Conservation (phyloP, 2,888 invertebrate species). For the Luperina nickerlii region DNA sequence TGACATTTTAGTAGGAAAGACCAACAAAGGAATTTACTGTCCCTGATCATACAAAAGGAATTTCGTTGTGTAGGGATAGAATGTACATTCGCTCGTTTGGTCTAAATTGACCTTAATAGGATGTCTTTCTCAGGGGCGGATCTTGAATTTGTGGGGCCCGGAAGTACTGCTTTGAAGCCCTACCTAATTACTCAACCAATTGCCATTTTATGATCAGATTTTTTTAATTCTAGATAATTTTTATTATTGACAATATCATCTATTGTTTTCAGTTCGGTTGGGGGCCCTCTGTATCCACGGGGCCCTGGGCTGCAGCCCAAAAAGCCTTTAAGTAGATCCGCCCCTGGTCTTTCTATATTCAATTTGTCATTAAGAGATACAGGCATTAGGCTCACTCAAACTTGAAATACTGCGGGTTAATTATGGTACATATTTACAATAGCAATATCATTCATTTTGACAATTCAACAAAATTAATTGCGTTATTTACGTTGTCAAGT, state of each 20-base stretch:
- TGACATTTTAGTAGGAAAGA: neutral
- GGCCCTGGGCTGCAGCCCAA: too few species aligned
- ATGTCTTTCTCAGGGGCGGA: neutral
- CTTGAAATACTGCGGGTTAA: neutral
- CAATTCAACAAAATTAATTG: neutral
- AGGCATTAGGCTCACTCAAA: neutral
- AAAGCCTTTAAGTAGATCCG: too few species aligned
- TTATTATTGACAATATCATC: too few species aligned
- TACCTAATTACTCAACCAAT: too few species aligned
- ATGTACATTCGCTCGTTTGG: neutral
- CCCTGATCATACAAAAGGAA: neutral
- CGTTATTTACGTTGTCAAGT: neutral
- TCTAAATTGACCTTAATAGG: too few species aligned
- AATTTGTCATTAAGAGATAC: neutral
- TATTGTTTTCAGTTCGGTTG: too few species aligned
- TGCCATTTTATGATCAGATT: too few species aligned
- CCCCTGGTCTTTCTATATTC: neutral
- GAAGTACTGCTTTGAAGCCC: too few species aligned
- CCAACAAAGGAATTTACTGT: neutral
- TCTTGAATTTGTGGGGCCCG: too few species aligned
- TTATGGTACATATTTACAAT: neutral
- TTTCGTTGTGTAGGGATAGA: neutral
- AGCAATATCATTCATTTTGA: neutral
- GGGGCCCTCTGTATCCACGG: too few species aligned
- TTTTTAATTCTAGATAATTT: too few species aligned